These are phyloP conservation scores for Hephaestus fuliginosus DNA, from an alignment of 2,797 vertebrate species.

Conservation along the genomic window DNA sequence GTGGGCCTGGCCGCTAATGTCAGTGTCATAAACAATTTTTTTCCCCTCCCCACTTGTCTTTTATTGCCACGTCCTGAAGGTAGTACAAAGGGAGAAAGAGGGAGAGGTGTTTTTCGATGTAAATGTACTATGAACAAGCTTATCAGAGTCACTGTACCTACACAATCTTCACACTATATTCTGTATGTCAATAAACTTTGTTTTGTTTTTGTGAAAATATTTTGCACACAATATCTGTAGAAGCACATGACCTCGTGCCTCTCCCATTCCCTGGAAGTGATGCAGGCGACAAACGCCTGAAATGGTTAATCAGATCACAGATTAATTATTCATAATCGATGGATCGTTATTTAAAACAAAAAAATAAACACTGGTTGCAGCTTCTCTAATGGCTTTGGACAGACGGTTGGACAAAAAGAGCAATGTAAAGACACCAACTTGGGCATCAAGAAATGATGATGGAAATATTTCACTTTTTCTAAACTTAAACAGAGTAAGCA, in stretches of 20 bases:
- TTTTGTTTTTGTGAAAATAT: constrained; percentile 12
- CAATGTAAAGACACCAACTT: too few species aligned
- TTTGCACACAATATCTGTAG: not conserved
- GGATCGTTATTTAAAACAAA: too few species aligned
- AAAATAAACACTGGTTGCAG: too few species aligned
- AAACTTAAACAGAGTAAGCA: too few species aligned
- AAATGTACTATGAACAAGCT: constrained; percentile 20
- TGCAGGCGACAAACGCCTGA: not conserved
- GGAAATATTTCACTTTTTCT: too few species aligned
- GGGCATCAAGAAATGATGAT: too few species aligned
- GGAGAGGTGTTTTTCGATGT: constrained; percentile 7
- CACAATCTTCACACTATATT: not conserved
- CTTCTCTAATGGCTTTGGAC: too few species aligned
- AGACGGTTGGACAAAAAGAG: too few species aligned
- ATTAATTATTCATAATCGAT: too few species aligned
- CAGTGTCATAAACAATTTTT: constrained; percentile 7
- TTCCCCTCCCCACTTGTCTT: not conserved
- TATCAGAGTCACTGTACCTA: constrained; percentile 6
- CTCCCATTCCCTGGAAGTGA: not conserved
- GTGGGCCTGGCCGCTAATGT: not conserved
- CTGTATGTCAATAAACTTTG: not conserved
- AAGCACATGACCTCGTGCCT: not conserved
- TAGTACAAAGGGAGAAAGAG: not conserved
- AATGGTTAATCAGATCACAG: too few species aligned
- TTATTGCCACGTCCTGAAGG: constrained; percentile 5